phyloP scores from a whole-genome alignment of 2,888 invertebrate species.

The Mythimna vitellina region DNA sequence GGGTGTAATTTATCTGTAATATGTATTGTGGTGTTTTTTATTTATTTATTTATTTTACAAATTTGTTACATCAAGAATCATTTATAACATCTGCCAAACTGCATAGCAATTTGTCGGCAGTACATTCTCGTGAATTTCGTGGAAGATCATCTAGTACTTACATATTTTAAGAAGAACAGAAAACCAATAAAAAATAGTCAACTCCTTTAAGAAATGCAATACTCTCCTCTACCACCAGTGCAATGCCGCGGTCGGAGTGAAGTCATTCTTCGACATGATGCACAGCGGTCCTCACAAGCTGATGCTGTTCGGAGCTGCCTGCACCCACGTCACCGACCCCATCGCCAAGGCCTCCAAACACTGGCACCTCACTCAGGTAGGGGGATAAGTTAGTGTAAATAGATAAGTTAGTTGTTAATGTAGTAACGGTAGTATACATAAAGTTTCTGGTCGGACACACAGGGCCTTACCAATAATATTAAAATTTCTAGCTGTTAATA shows the following conservation, averaged over 20 bases:
- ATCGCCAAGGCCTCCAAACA: slow-evolving; percentile 99
- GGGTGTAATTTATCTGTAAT: no score
- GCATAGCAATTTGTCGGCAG: no score
- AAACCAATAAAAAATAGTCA: no score
- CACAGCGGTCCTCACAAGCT: slow-evolving; percentile 97
- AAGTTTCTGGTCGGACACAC: slow-evolving; percentile 4
- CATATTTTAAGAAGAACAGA: no score
- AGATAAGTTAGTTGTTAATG: slow-evolving; percentile 7
- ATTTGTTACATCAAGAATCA: no score
- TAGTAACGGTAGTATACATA: no score
- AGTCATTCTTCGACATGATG: slow-evolving; percentile 99
- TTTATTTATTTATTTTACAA: no score
- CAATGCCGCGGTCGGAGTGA: slow-evolving; percentile 98
- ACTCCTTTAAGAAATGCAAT: no score
- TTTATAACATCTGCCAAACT: no score
- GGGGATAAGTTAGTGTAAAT: slow-evolving; percentile 46
- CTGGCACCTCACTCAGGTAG: slow-evolving; percentile 98
- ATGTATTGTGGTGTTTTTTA: no score
- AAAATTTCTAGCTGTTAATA: slow-evolving; percentile 25
- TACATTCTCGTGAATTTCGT: no score
- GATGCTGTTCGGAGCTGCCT: slow-evolving; percentile 99
- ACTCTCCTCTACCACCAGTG: slow-evolving; percentile 91
- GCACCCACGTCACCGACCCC: slow-evolving; percentile 98
- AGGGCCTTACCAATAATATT: background rate
- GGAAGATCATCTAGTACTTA: no score